These are phyloP conservation scores for Sarcophaga caerulescens DNA, from an alignment of 2,888 invertebrate species.

Conservation along the genomic window DNA sequence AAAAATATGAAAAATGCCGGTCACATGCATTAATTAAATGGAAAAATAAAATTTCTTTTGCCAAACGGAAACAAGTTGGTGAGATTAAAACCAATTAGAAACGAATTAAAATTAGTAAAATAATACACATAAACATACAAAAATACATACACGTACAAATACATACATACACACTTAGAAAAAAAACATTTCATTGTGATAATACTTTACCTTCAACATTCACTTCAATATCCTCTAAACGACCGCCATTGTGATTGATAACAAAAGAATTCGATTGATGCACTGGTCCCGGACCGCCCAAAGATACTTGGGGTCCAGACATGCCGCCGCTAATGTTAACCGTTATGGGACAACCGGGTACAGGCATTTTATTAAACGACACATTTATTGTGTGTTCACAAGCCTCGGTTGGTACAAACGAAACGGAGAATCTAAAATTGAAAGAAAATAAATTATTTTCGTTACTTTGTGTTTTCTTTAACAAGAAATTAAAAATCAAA, in stretches of 20 bases:
- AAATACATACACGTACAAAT: conserved; percentile 43
- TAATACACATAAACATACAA: not conserved
- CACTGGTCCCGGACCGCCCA: conserved; percentile 88
- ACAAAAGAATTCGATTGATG: conserved; percentile 87
- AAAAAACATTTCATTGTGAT: conserved; percentile 4
- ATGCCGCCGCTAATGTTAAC: conserved; percentile 88
- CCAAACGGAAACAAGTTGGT: not conserved
- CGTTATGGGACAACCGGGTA: conserved; percentile 94
- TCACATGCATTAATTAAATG: conserved; percentile 12
- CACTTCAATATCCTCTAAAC: conserved; percentile 96
- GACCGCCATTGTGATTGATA: conserved; percentile 91
- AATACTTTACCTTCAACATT: conserved; percentile 92
- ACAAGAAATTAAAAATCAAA: not conserved
- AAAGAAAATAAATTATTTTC: not conserved
- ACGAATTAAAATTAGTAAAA: not conserved
- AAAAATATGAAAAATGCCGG: conserved; percentile 16
- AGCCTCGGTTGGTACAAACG: conserved; percentile 96
- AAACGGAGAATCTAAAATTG: conserved; percentile 91
- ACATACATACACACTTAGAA: conserved; percentile 1
- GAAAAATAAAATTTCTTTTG: conserved; percentile 18
- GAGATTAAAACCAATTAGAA: conserved; percentile 32
- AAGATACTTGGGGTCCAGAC: conserved; percentile 86
- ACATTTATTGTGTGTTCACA: conserved; percentile 98
- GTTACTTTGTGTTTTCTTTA: not conserved
- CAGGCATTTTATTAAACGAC: conserved; percentile 95